Base-by-base conservation (phyloP, 1,140 invertebrate genomes). In the Rhynchophorus ferrugineus region DNA sequence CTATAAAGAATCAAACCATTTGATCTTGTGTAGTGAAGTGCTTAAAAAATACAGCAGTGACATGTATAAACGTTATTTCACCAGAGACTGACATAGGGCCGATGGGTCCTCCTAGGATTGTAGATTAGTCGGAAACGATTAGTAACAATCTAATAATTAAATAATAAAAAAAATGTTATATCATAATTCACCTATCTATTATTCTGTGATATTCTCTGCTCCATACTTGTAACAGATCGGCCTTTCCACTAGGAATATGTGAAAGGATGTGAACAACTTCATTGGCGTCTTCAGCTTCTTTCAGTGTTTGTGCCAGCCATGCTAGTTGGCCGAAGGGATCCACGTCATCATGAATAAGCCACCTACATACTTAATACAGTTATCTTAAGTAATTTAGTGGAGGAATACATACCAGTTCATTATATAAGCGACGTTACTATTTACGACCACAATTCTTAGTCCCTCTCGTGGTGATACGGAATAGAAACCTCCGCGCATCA, bases 231-330 rank as follows among this genome's bases (percentile, higher is more conserved):
- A 94, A 14, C 24, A 57, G 44, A 38, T 39, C 45, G 21, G 14
- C 14, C 11, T 77, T 74, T 6, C 85, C 87, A 1, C 86, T 78
- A 0, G 88, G 88, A 43, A 95, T 82, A 60, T 95, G 92, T 1
- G 80, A 80, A 16, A 95, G 66, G 29, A 95, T 85, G 60, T 93
- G 87, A 3, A 92, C 90, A 57, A 78, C 79, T 63, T 91, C 86
- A 1, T 72, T 69, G 6, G 73, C 75, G 22, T 72, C 61, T 68
- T 93, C 90, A 5, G 89, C 85, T 57, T 79, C 64, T 29, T 79
- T 68, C 9, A 94, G 68, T 2, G 80, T 81, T 13, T 80, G 61
- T 1, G 82, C 75, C 9, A 93, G 64, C 90, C 90, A 94, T 41
- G 81, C 70, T 35, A 93, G 71, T 62, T 92, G 85, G n/a, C 70